phyloP scores from a whole-genome alignment of 2,888 invertebrate species.

The Muscina levida region DNA sequence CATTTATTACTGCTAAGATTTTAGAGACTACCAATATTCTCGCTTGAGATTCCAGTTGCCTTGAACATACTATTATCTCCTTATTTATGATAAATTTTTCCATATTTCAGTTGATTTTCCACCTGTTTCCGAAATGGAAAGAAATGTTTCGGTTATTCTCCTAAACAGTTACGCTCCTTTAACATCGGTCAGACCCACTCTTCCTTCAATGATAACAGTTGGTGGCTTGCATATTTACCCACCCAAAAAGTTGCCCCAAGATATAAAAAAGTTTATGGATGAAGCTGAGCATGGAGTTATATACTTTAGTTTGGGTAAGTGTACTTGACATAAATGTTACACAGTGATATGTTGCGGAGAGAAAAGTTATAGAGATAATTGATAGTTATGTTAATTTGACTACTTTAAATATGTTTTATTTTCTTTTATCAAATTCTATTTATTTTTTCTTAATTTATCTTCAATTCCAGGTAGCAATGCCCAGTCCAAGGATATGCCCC shows the following conservation, averaged over 20 bases:
- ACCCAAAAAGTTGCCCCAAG: constrained; percentile 75
- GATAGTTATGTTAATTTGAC: no score
- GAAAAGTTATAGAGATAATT: no score
- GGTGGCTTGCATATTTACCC: constrained; percentile 82
- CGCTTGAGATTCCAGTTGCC: background rate
- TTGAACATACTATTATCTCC: background rate
- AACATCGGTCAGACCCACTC: constrained; percentile 79
- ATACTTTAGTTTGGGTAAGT: constrained; percentile 80
- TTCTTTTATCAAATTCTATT: no score
- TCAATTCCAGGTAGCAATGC: constrained; percentile 78
- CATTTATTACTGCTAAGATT: background rate
- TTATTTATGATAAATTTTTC: background rate
- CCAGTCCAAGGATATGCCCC: constrained; percentile 79
- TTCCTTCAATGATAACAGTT: constrained; percentile 80
- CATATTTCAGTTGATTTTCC: constrained; percentile 75
- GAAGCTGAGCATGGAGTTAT: constrained; percentile 79
- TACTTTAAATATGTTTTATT: no score
- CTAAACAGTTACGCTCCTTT: constrained; percentile 81
- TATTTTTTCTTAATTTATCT: no score
- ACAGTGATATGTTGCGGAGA: no score
- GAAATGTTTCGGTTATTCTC: constrained; percentile 80
- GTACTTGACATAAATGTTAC: no score
- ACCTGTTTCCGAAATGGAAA: constrained; percentile 79
- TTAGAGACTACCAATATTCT: background rate
- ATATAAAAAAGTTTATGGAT: constrained; percentile 79